Base-by-base conservation (phyloP, 2,113 vertebrate genomes). In the Phaethornis superciliosus region DNA sequence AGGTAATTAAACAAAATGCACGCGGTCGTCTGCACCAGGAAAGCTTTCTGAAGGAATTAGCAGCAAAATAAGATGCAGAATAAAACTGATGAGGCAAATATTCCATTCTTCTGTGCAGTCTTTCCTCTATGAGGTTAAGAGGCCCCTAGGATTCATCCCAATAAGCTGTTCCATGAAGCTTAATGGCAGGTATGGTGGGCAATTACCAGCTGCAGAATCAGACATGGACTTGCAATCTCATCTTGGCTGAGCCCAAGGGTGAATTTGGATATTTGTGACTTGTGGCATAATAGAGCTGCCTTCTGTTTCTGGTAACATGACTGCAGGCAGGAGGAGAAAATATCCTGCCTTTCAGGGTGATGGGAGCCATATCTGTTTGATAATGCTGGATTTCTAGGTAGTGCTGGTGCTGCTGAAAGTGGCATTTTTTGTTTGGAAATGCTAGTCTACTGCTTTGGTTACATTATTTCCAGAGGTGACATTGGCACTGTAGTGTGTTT, bases 161-260 rank as follows among this genome's bases (percentile, higher is more conserved):
- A 2, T 32, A 17, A 56, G 14, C 11, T 52, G 9, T 56, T 77
- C 10, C 40, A 40, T 40, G 11, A 5, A 71, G 71, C 69, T 14
- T 65, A n/a, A 32, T 27, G 7, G 20, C 42, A 44, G 28, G 44
- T 40, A 32, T 8, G 32, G n/a, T 27, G 21, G 19, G 58, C 52
- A 21, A 4, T 28, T 46, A 32, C 49, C 27, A 51, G 30, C 47
- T 62, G 60, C 54, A 64, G 62, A 81, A 55, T 18, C 52, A 37
- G 56, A 9, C 6, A 10, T 4, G 0, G 5, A 0, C 0, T 67
- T 2, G 1, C n/a, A 17, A 40, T 46, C 37, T 84, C 42, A 1
- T 59, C 33, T 35, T 28, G 6, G 9, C 17, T 44, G 40, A 52
- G 32, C 21, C 35, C 10, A 27, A 7, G 69, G 64, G 28, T 68